phyloP scores from a whole-genome alignment of 2,888 invertebrate genomes.

The Acrocyrtus sp. region DNA sequence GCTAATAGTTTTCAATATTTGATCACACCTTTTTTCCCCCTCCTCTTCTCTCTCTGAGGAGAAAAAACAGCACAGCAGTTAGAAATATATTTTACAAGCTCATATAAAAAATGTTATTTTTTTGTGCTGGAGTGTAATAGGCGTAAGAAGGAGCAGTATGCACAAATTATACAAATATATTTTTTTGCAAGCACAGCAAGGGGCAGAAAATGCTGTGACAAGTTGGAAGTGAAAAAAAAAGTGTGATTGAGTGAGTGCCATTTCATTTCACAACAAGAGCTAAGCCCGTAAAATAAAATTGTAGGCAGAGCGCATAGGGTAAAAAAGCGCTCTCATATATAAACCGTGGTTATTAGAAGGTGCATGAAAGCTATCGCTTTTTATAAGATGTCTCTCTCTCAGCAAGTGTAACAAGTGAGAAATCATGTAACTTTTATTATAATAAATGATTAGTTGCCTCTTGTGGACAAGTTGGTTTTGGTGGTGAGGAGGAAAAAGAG shows the following conservation, averaged over 20 bases:
- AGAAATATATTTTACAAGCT: too few relatives aligned
- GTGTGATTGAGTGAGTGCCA: conserved; percentile 44
- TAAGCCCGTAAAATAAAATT: background rate
- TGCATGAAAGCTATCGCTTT: too few relatives aligned
- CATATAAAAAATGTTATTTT: background rate
- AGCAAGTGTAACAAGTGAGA: conserved; percentile 22
- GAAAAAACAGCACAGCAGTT: too few relatives aligned
- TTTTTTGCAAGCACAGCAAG: conserved; percentile 38
- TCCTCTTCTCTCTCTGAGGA: too few relatives aligned
- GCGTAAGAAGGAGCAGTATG: background rate
- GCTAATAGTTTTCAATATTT: background rate
- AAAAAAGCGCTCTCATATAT: too few relatives aligned
- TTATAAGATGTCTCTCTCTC: background rate
- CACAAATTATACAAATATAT: background rate
- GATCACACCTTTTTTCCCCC: conserved; percentile 30
- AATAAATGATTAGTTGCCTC: conserved; percentile 39
- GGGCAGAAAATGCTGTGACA: conserved; percentile 39
- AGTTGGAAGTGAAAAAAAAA: conserved; percentile 7
- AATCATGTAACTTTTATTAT: conserved; percentile 37
- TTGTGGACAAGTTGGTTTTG: conserved; percentile 20
- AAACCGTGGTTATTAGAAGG: too few relatives aligned
- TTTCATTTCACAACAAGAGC: background rate
- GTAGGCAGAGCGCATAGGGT: too few relatives aligned
- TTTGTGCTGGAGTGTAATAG: background rate
- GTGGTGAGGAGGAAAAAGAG: background rate